phyloP scores from a whole-genome alignment of 2,113 vertebrate species.

The Herpetotheres cachinnans region DNA sequence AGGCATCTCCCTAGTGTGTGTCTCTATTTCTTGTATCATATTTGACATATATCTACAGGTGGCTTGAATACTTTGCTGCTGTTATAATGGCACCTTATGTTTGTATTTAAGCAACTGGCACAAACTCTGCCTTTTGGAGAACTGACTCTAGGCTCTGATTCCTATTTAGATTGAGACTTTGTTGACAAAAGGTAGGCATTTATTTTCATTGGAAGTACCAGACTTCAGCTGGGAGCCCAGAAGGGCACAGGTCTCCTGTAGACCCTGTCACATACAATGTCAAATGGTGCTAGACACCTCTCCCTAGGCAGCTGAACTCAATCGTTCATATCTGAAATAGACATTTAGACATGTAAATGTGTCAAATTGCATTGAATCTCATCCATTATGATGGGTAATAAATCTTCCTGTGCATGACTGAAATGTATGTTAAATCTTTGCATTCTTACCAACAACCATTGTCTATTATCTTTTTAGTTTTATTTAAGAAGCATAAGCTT shows the following conservation, averaged over 20 bases:
- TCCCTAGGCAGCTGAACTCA: neutral
- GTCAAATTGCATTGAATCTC: neutral
- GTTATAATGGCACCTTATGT: neutral
- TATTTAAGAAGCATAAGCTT: neutral
- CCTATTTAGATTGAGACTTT: neutral
- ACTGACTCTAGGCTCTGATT: neutral
- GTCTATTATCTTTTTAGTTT: neutral
- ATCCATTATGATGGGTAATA: neutral
- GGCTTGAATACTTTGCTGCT: neutral
- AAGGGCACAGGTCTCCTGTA: neutral
- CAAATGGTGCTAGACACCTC: neutral
- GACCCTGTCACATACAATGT: neutral
- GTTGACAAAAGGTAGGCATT: neutral
- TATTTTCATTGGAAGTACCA: neutral
- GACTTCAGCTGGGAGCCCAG: neutral
- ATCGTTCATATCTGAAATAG: neutral
- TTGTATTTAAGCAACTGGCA: neutral
- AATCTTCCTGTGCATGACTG: neutral
- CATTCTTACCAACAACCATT: neutral
- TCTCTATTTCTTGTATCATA: neutral
- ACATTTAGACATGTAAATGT: neutral
- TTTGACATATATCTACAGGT: neutral
- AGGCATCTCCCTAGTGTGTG: neutral
- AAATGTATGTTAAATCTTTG: neutral
- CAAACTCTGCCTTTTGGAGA: neutral